A percentile compares a stretch with the other conserved stretches of the same genome.
phyloP scores from a whole-genome alignment of 2,888 invertebrate genomes.

The Drosophila cyrtoloma region DNA sequence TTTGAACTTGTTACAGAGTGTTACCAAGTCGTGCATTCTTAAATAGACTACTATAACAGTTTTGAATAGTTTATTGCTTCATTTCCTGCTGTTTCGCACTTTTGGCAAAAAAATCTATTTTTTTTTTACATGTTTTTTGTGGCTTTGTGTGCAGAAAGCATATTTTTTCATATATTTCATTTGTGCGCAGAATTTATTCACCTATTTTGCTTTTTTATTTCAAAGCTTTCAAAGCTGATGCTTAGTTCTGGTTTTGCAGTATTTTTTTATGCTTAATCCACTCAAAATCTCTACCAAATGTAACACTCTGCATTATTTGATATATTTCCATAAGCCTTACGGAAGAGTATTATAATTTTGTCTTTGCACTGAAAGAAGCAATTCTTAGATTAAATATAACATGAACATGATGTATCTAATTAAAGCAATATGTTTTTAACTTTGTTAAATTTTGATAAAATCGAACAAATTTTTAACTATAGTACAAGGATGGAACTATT shows the following conservation, averaged over 20 bases:
- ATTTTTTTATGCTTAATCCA: conserved; percentile 48
- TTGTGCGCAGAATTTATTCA: conserved; percentile 49
- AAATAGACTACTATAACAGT: conserved; percentile 27
- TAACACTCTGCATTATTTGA: conserved; percentile 58
- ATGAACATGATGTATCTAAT: neutral
- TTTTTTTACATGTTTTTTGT: conserved; percentile 41
- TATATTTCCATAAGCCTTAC: conserved; percentile 35
- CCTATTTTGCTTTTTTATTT: conserved; percentile 48
- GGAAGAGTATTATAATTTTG: neutral
- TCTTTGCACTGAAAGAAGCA: neutral
- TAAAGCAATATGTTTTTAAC: neutral
- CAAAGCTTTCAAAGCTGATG: conserved; percentile 46
- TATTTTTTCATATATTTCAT: conserved; percentile 51
- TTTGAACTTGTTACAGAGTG: conserved; percentile 1
- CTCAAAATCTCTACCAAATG: conserved; percentile 43
- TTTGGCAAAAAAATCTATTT: conserved; percentile 39
- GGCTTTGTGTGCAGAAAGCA: conserved; percentile 47
- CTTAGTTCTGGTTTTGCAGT: conserved; percentile 47
- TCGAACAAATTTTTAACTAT: neutral
- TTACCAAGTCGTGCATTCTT: conserved; percentile 12
- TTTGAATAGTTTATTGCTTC: conserved; percentile 67
- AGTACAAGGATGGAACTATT: neutral
- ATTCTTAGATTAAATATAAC: neutral
- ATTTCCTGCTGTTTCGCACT: conserved; percentile 63
- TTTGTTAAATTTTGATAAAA: neutral